Conservation (phyloP, 1,140 invertebrate species). For the Microplitis demolitor region DNA sequence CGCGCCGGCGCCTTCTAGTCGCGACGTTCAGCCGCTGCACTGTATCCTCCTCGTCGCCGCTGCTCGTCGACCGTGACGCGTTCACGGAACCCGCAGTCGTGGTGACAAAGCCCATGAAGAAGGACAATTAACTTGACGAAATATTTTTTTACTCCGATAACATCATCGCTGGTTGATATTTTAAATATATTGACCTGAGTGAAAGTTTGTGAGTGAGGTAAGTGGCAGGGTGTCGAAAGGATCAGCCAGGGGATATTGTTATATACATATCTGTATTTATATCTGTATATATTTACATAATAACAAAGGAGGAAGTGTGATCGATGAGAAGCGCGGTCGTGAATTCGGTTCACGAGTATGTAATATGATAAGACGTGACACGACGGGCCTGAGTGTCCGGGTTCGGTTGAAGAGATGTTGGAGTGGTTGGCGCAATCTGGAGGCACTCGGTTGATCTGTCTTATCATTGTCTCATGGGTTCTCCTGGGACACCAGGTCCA, state of each 20-base stretch:
- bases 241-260: neutral
- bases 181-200: neutral
- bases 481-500: constrained; percentile 34
- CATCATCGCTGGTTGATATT: neutral
- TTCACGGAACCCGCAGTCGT: constrained; percentile 8
- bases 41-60: constrained; percentile 18
- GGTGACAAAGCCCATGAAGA: neutral
- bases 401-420: constrained; percentile 26
- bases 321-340: constrained; percentile 27
- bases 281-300: too few relatives aligned
- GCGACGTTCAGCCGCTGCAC: constrained; percentile 33
- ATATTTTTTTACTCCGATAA: neutral
- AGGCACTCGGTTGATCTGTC: constrained; percentile 32
- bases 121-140: neutral
- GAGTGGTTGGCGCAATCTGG: constrained; percentile 26
- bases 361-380: constrained; percentile 31
- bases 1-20: constrained; percentile 36
- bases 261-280: neutral
- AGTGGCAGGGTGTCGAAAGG: neutral
- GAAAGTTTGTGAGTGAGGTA: constrained; percentile 2
- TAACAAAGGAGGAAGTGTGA: constrained; percentile 18
- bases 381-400: constrained; percentile 29
- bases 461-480: constrained; percentile 37
- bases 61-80: constrained; percentile 29
- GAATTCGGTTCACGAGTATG: constrained; percentile 20